phyloP scores from a whole-genome alignment of 2,113 vertebrate species.

The Toxotes chatareus region DNA sequence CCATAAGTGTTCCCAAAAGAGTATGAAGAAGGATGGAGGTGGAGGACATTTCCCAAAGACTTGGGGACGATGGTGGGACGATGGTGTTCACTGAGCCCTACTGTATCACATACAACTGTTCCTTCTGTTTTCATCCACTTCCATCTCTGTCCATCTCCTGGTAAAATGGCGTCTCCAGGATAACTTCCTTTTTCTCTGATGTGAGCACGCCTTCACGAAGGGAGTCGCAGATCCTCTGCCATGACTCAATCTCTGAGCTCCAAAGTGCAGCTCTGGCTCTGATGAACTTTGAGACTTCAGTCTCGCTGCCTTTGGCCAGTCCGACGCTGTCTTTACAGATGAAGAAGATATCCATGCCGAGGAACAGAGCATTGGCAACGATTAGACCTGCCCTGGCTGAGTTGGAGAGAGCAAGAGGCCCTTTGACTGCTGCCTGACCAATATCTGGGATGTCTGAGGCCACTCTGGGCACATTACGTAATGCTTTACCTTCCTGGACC shows the following conservation, averaged over 20 bases:
- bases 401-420: slow-evolving; percentile 18
- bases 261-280: slow-evolving; percentile 60
- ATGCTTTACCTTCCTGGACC: slow-evolving; percentile 16
- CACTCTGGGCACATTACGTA: slow-evolving; percentile 35
- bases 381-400: slow-evolving; percentile 29
- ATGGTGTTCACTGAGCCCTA: too few species aligned
- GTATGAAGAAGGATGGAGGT: too few species aligned
- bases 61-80: too few species aligned
- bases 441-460: slow-evolving; percentile 60
- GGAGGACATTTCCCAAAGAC: too few species aligned
- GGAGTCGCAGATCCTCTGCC: slow-evolving; percentile 40
- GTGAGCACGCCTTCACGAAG: slow-evolving; percentile 5
- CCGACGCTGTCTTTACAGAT: slow-evolving; percentile 65
- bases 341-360: slow-evolving; percentile 68
- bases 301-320: slow-evolving; percentile 58
- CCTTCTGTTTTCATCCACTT: too few species aligned
- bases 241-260: slow-evolving; percentile 58
- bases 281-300: slow-evolving; percentile 49
- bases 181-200: slow-evolving; percentile 1
- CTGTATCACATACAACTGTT: too few species aligned
- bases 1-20: too few species aligned
- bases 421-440: slow-evolving; percentile 55
- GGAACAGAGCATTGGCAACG: slow-evolving; percentile 45
- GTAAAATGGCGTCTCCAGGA: slow-evolving; percentile 50
- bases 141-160: too few species aligned